Base-by-base conservation (phyloP, 2,797 vertebrate species). In the Sylvilagus floridanus region DNA sequence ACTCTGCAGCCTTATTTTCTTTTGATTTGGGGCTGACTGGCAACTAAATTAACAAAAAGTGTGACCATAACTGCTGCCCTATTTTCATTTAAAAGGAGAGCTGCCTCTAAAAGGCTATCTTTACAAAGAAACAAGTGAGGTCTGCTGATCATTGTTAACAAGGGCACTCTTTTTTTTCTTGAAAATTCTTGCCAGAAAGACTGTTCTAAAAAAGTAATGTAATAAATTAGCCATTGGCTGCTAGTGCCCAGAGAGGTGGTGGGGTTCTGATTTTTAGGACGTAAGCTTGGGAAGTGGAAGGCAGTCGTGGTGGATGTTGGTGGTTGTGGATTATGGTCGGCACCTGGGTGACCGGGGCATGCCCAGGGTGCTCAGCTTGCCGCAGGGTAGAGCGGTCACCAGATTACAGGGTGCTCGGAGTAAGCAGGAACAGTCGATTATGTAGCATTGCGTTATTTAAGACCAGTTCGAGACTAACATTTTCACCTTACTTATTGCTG, bases 1-100 rank as follows among this genome's bases (percentile, higher is more conserved):
- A 98, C 99, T 99, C 99, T 98, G 98, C 98, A 98, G 98, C 98
- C 98, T 99, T 98, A 98, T 98, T 98, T 99, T 99, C 99, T 99
- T 99, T 98, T 98, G 98, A 98, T 98, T 98, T 99, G 99, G 98
- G 98, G 98, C 98, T 98, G 98, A 99, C 98, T 99, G 98, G 98
- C 98, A 98, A 97, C 98, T 98, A 99, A 98, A 99, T 99, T 99
- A 99, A 99, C 98, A 98, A 98, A 97, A 98, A 98, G 98, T 99
- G 98, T 98, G 98, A 98, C 98, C 98, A 98, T 98, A 99, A 98
- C 98, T 98, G 98, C 98, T 98, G 98, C 98, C 98, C 98, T 98
- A 98, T 98, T 98, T 98, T 98, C 98, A 98, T 98, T 98, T 98
- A 98, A 98, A 98, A 98, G 97, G 98, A 98, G 98, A 98, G 98